These are phyloP conservation scores for Gerris buenoi DNA, from an alignment of 1,140 invertebrate species.

Conservation along the genomic window DNA sequence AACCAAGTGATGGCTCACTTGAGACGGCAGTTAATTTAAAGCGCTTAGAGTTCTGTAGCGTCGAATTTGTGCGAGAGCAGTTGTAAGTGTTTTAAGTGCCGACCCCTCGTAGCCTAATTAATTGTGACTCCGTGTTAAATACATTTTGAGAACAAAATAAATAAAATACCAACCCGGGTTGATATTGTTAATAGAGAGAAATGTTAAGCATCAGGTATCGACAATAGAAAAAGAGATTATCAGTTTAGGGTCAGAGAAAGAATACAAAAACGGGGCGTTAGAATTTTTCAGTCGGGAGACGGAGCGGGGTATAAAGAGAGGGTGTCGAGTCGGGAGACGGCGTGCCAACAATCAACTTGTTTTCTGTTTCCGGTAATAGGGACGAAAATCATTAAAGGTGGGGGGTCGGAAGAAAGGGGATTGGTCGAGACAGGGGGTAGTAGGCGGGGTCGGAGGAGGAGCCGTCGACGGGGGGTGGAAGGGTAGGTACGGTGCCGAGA, in stretches of 20 bases:
- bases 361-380: conserved; percentile 5
- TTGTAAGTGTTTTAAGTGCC: no score
- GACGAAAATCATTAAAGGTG: conserved; percentile 5
- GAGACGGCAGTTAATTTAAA: no score
- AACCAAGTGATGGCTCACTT: no score
- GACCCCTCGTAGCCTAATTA: no score
- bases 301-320: conserved; percentile 8
- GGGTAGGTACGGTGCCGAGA: neutral
- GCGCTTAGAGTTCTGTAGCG: no score
- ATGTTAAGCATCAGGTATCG: neutral
- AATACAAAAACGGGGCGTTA: conserved; percentile 7
- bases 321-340: conserved; percentile 3
- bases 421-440: conserved; percentile 3
- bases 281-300: neutral
- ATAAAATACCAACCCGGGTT: neutral
- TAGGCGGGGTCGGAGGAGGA: conserved; percentile 2
- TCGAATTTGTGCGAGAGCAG: no score
- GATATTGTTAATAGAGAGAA: neutral
- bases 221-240: neutral
- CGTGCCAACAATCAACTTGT: neutral
- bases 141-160: neutral
- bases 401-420: conserved; percentile 2
- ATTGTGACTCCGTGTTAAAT: no score
- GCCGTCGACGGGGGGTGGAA: conserved; percentile 8
- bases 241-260: neutral